These are phyloP conservation scores for Spheniscus mendiculus DNA, from an alignment of 2,113 vertebrate genomes.

Conservation along the genomic window DNA sequence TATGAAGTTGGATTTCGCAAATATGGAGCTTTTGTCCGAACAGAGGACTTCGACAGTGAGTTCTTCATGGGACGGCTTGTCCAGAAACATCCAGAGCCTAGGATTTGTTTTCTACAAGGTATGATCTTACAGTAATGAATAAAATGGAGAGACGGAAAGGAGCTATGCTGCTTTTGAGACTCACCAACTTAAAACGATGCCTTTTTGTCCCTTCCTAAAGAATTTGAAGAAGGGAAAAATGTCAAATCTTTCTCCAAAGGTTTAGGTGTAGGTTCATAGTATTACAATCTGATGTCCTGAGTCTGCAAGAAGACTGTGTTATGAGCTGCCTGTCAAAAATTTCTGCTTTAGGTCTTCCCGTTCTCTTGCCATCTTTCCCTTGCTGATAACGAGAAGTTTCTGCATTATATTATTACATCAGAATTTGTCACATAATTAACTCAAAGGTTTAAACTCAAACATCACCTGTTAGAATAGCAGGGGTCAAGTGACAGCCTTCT, in stretches of 20 bases:
- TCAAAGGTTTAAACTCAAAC: neutral
- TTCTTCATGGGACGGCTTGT: constrained; percentile 76
- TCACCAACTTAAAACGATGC: neutral
- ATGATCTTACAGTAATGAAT: neutral
- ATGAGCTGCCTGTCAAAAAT: neutral
- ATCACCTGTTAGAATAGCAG: neutral
- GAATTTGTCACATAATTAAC: neutral
- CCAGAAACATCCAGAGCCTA: constrained; percentile 65
- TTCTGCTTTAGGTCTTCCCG: neutral
- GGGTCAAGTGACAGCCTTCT: neutral
- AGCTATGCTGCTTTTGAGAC: neutral
- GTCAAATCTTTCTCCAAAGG: neutral
- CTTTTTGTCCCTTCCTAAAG: neutral
- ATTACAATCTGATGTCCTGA: neutral
- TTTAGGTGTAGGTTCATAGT: neutral
- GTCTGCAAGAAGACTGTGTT: neutral
- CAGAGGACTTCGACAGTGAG: constrained; percentile 73
- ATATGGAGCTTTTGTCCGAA: constrained; percentile 71
- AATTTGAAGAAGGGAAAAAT: neutral
- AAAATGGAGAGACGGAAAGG: neutral
- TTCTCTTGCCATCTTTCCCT: neutral
- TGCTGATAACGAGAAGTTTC: neutral
- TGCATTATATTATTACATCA: neutral
- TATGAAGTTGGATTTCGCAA: constrained; percentile 74
- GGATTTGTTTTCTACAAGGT: constrained; percentile 74